These are phyloP conservation scores for Nyctibius bracteatus DNA, from an alignment of 2,113 vertebrate species.

Conservation along the genomic window DNA sequence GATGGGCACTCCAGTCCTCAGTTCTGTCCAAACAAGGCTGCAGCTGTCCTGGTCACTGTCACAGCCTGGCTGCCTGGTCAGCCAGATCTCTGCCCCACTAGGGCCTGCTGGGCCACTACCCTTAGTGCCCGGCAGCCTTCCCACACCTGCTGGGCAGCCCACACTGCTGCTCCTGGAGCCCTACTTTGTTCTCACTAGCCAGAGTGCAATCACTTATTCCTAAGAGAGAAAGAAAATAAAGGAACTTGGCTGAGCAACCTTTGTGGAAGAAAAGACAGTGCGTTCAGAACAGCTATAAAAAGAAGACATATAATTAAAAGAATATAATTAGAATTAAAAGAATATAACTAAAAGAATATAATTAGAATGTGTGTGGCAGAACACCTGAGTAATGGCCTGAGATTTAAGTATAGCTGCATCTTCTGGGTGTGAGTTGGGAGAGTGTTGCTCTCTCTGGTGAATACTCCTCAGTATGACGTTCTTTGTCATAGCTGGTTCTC, in stretches of 20 bases:
- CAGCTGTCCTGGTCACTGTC: not conserved
- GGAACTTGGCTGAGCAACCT: not conserved
- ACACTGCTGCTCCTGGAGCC: not conserved
- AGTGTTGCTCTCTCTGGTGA: not conserved
- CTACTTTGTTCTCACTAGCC: not conserved
- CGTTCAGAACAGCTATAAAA: not conserved
- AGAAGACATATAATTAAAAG: not conserved
- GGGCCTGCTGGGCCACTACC: not conserved
- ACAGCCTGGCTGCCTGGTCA: not conserved
- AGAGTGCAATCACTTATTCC: not conserved
- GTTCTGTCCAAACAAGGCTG: not conserved
- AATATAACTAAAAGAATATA: not conserved
- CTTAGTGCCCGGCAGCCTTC: not conserved
- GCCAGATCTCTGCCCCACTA: not conserved
- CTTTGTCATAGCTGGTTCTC: not conserved
- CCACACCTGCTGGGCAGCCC: rapidly evolving
- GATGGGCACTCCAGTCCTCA: rapidly evolving
- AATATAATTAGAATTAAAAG: not conserved
- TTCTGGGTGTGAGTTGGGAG: not conserved
- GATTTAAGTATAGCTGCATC: not conserved
- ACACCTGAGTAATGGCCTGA: not conserved
- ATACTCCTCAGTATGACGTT: not conserved
- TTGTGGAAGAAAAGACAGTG: not conserved
- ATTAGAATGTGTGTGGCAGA: not conserved
- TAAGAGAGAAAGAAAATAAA: not conserved